These are phyloP conservation scores for Garra rufa DNA, from an alignment of 2,113 vertebrate genomes.

Conservation along the genomic window DNA sequence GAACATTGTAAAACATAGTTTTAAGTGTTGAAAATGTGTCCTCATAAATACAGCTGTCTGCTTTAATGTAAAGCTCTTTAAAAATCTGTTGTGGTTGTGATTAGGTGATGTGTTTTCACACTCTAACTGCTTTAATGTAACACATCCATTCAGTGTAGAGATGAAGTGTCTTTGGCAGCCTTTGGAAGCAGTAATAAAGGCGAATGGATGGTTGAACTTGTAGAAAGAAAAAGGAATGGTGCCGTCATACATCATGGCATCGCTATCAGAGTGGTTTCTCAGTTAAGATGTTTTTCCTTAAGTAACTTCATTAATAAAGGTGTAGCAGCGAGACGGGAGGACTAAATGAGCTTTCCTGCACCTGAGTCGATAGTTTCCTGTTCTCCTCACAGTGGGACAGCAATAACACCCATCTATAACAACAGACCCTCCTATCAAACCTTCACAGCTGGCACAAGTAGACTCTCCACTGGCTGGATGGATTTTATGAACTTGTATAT, in stretches of 20 bases:
- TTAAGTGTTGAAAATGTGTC: background rate
- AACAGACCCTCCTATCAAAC: conserved; percentile 1
- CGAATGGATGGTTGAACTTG: conserved; percentile 13
- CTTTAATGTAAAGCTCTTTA: conserved; percentile 3
- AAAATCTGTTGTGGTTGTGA: conserved; percentile 9
- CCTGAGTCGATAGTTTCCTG: conserved; percentile 3
- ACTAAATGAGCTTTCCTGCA: conserved; percentile 29
- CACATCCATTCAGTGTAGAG: background rate
- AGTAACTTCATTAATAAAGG: conserved; percentile 40
- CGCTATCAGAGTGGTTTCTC: background rate
- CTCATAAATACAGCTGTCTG: background rate
- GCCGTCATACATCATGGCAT: conserved; percentile 12
- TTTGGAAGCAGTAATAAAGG: conserved; percentile 9
- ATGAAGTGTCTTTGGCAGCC: background rate
- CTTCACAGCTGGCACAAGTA: background rate
- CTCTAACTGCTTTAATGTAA: background rate
- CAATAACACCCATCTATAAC: conserved; percentile 43
- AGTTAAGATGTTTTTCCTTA: conserved; percentile 42
- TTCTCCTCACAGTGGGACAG: conserved; percentile 28
- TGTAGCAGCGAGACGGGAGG: conserved; percentile 10
- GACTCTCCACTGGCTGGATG: background rate
- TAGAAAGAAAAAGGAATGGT: background rate
- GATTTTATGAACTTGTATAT: background rate
- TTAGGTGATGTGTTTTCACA: conserved; percentile 11
- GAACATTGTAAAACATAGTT: background rate